phyloP scores from a whole-genome alignment of 2,888 invertebrate species.

The Danaus chrysippus region DNA sequence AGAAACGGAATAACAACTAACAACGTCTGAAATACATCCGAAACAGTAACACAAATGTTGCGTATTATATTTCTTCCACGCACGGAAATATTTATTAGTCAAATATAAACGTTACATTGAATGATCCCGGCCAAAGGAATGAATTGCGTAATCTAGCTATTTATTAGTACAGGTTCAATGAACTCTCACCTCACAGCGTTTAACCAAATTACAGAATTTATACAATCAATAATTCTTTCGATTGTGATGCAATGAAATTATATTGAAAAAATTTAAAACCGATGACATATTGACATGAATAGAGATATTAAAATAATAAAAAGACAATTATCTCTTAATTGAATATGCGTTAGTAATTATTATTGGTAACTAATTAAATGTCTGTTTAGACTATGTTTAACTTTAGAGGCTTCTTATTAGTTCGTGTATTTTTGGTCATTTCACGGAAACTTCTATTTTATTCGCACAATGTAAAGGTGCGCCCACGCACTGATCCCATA shows the following conservation, averaged over 20 bases:
- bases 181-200: conserved; percentile 50
- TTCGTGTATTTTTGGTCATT: background rate
- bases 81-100: conserved; percentile 38
- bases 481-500: conserved; percentile 68
- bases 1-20: background rate
- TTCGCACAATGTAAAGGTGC: conserved; percentile 51
- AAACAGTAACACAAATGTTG: background rate
- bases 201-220: conserved; percentile 27
- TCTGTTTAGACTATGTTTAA: no score
- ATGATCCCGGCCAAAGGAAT: conserved; percentile 54
- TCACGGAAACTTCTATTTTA: background rate
- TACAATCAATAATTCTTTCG: conserved; percentile 20
- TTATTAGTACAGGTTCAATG: conserved; percentile 62
- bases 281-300: no score
- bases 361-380: background rate
- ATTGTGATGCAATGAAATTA: conserved; percentile 10
- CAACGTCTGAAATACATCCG: background rate
- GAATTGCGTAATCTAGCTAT: conserved; percentile 41
- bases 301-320: conserved; percentile 4
- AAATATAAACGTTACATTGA: conserved; percentile 51
- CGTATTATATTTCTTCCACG: background rate
- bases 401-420: background rate
- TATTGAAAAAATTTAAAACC: no score
- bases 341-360: background rate
- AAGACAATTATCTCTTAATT: background rate